phyloP scores from a whole-genome alignment of 2,113 vertebrate species.

The Halichoerus grypus region DNA sequence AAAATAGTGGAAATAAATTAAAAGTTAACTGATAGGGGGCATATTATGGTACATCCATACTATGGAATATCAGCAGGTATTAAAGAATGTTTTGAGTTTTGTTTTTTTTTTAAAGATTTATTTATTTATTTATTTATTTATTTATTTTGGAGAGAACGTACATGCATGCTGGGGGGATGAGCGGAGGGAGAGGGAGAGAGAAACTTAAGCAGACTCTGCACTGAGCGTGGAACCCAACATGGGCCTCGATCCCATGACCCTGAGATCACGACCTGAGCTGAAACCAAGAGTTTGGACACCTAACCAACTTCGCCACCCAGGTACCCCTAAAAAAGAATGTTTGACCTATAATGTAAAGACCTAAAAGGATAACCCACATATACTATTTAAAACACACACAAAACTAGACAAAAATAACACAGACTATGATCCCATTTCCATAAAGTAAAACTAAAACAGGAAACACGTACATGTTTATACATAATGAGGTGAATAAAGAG shows the following conservation, averaged over 20 bases:
- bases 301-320: neutral
- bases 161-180: neutral
- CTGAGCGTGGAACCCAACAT: neutral
- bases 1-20: neutral
- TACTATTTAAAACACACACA: neutral
- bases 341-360: neutral
- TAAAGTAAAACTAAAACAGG: conserved; percentile 7
- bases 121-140: neutral
- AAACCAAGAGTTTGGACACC: neutral
- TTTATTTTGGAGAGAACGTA: neutral
- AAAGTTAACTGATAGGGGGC: neutral
- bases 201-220: neutral
- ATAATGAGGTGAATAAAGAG: neutral
- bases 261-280: neutral
- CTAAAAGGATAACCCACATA: neutral
- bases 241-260: neutral
- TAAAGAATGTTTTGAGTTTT: neutral
- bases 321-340: neutral
- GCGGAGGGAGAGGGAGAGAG: neutral
- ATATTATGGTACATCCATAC: neutral
- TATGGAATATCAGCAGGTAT: neutral
- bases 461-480: neutral
- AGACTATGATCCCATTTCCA: neutral
- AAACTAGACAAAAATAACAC: conserved; percentile 19
- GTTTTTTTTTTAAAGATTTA: neutral